Evolutionary conservation across 2,797 vertebrate genomes (phyloP).

Genomic region (Gephyroberyx darwinii): DNA sequence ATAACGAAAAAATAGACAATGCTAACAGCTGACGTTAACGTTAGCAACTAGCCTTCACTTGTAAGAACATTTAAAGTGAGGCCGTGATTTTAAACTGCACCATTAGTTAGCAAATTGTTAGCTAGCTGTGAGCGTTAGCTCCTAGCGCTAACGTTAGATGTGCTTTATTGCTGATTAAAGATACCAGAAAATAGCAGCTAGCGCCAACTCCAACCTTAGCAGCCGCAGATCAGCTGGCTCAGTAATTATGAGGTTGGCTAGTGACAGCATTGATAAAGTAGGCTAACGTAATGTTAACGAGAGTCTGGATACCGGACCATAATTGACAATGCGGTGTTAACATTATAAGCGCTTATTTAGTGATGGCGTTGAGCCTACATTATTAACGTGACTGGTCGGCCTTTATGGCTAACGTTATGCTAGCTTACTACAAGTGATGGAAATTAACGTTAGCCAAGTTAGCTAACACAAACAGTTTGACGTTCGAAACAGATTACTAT

Average conservation of each 20-base stretch:
- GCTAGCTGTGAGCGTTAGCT: neutral
- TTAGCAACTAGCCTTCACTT: neutral
- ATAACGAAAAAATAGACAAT: neutral
- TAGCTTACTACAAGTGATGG: slow-evolving; percentile 61
- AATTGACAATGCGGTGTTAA: neutral
- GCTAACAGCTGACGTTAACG: neutral
- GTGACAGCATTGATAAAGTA: slow-evolving; percentile 33
- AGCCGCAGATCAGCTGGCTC: slow-evolving; percentile 32
- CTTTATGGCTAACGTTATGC: slow-evolving; percentile 64
- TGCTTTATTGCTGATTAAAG: neutral
- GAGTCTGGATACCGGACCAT: neutral
- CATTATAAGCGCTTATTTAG: slow-evolving; percentile 19
- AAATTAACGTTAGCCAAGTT: slow-evolving; percentile 62
- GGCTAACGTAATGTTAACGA: neutral
- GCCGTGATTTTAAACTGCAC: neutral
- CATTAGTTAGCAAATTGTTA: neutral
- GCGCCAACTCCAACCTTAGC: slow-evolving; percentile 30
- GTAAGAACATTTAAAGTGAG: no score
- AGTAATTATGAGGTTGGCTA: slow-evolving; percentile 1
- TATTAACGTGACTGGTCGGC: slow-evolving; percentile 59
- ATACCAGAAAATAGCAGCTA: slow-evolving; percentile 22
- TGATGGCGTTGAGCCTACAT: slow-evolving; percentile 13
- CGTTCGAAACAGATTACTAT: slow-evolving; percentile 21
- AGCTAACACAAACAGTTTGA: slow-evolving; percentile 51
- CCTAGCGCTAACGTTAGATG: neutral